Base-by-base conservation (phyloP, 2,888 invertebrate species). In the Lapara coniferarum region DNA sequence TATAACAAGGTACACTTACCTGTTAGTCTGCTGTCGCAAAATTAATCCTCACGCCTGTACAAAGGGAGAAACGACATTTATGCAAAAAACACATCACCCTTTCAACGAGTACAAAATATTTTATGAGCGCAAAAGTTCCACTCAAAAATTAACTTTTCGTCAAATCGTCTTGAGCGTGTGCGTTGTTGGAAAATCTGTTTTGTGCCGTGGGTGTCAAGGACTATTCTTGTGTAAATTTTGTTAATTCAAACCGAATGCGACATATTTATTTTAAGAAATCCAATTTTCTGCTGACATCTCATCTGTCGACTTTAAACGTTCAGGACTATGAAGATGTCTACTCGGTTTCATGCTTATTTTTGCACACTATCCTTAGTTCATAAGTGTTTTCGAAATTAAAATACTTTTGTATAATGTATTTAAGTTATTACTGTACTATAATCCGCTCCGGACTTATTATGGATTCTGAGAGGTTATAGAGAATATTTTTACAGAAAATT, bases 211-310 rank as follows among this genome's bases (percentile, higher is more conserved):
- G 0, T 0, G 0, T 66, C 73, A 85, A 73, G 78, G 81, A 79
- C 72, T 72, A 72, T 72, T 84, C 84, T 87, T 53, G 71, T 53
- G 12, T 56, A 71, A 69, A 71, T 37, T 46, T 66, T 69, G 71
- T 80, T 85, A 85, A 87, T 86, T 87, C 86, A 86, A 89, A 87
- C 86, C 85, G 85, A 87, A 88, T 87, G 87, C 86, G 92, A 92
- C 92, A 92, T 92, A 92, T 93, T 93, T 93, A 93, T 93, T 93
- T 92, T 92, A 89, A 91, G 83, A 92, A 93, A 93, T 93, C 93
- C 93, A 93, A 93, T 93, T 93, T 93, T 93, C 92, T 92, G 92
- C 92, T 89, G 93, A 92, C 93, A 90, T 92, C 88, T 92, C 91
- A 92, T 90, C 92, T 93, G 93, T 93, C 93, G 91, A 86, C 93